Base-by-base conservation (phyloP, 2,888 invertebrate species). In the Acronicta psi region DNA sequence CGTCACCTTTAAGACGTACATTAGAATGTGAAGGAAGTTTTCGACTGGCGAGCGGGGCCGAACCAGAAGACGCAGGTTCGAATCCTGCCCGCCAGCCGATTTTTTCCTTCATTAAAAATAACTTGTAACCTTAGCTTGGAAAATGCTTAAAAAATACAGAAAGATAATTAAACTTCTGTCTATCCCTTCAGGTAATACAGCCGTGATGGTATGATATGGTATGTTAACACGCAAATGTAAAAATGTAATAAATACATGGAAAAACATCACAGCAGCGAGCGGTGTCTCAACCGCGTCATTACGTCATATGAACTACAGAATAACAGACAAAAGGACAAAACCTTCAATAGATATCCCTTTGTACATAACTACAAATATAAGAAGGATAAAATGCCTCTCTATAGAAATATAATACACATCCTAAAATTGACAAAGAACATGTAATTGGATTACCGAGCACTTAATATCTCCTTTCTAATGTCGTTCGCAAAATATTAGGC, bases 401-500 rank as follows among this genome's bases (percentile, higher is more conserved):
- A 89, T 89, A 88, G 93, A 93, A 93, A 94, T 85, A 93, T 92
- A 93, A 93, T 93, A 90, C 92, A 91, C 90, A 92, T 92, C 92
- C 91, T 85, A 90, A 89, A 83, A 85, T 88, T 89, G 86, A 93
- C 92, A 94, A 94, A 90, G 91, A 87, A 85, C 84, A 79, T 86
- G 92, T 90, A 92, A 94, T 93, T 93, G 93, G 92, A 94, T 94
- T 93, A 93, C 93, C 64, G 82, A 88, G 89, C 85, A 89, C 87
- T 93, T 90, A 91, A 92, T 91, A 93, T 92, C 91, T 91, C 79
- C 87, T 90, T 89, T 91, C 91, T 89, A 89, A 84, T 83, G 73
- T 69, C 69, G 71, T 69, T 78, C 74, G 76, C 81, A 53, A 78
- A 85, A 79, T 83, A 63, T 79, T 79, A 80, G 59, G 65, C 73